Conservation (phyloP, 2,113 vertebrate species). For the Natator depressus region DNA sequence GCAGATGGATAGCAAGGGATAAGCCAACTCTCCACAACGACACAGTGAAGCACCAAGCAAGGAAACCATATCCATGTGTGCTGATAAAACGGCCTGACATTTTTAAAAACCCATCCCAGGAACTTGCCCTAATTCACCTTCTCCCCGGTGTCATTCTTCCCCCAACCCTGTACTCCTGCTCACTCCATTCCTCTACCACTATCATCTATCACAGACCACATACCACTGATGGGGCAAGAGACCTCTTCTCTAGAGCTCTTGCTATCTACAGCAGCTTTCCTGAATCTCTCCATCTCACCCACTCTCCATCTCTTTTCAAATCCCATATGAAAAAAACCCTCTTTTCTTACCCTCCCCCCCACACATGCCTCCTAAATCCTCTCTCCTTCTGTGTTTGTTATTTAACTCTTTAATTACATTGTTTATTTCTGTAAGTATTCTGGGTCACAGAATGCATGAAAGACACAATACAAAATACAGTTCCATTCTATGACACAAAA, state of each 20-base stretch:
- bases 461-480: not conserved
- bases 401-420: not conserved
- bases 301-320: not conserved
- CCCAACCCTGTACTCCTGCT: not conserved
- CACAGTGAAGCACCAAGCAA: not conserved
- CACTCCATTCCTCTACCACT: accelerated
- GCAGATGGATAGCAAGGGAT: not conserved
- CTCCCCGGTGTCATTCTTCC: not conserved
- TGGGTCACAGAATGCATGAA: not conserved
- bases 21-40: not conserved
- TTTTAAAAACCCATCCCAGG: accelerated
- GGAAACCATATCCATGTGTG: not conserved
- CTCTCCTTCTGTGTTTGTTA: not conserved
- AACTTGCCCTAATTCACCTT: not conserved
- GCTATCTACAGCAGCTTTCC: not conserved
- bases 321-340: not conserved
- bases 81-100: not conserved
- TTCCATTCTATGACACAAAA: not conserved
- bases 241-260: not conserved
- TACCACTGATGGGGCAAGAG: accelerated
- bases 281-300: not conserved
- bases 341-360: not conserved
- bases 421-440: not conserved
- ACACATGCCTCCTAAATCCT: too few relatives aligned
- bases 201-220: not conserved